Evolutionary conservation across 2,888 invertebrate species (phyloP).

Genomic region (Chironomus tentans): DNA sequence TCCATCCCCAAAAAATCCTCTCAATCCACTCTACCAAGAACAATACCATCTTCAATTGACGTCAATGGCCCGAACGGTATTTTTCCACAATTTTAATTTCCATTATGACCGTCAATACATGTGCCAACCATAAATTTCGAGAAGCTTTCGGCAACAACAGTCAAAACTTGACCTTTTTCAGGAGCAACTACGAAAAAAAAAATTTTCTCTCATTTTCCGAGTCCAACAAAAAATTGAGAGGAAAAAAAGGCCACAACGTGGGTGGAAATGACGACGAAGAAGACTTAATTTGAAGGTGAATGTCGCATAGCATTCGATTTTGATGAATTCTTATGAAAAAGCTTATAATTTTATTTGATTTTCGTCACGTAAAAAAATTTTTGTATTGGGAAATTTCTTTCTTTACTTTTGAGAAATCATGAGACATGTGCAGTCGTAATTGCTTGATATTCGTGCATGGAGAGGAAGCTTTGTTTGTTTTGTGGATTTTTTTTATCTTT

Average conservation of each 20-base stretch:
- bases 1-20: not conserved
- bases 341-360: not conserved
- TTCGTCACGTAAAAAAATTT: not conserved
- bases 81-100: not conserved
- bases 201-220: not conserved
- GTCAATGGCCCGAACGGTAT: not conserved
- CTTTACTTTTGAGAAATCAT: not conserved
- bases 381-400: not conserved
- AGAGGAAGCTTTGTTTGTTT: not conserved
- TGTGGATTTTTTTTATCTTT: not conserved
- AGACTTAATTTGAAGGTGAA: not conserved
- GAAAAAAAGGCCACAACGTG: not conserved
- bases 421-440: not conserved
- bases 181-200: not conserved
- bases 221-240: too few species aligned
- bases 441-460: not conserved
- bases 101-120: not conserved
- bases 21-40: too few species aligned
- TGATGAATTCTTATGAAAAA: too few species aligned
- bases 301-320: not conserved
- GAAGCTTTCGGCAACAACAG: not conserved
- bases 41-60: not conserved
- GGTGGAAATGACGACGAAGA: not conserved
- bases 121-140: not conserved
- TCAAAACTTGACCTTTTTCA: not conserved